Conservation (phyloP, 2,888 invertebrate species). For the Embidobia sp. region DNA sequence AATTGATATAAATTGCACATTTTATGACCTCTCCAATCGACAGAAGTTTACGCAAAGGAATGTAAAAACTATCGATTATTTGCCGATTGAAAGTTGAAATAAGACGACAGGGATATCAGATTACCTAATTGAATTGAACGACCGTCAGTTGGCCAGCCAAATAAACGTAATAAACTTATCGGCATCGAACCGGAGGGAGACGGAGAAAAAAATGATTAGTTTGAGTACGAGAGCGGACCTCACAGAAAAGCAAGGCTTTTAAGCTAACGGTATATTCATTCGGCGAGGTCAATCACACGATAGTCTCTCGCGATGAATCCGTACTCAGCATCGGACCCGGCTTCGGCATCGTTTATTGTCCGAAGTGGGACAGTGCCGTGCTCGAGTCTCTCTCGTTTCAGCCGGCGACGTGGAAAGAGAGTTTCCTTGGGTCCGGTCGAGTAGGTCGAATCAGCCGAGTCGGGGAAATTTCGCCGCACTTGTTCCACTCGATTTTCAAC, state of each 20-base stretch:
- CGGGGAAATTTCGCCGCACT: slow-evolving; percentile 46
- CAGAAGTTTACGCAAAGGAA: too few species aligned
- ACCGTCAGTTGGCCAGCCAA: slow-evolving; percentile 10
- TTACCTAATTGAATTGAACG: slow-evolving; percentile 26
- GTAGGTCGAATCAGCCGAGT: slow-evolving; percentile 43
- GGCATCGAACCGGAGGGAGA: slow-evolving; percentile 4
- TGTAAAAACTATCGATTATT: background rate
- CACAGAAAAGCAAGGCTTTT: slow-evolving; percentile 54
- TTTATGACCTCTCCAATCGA: too few species aligned
- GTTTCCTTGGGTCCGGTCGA: slow-evolving; percentile 51
- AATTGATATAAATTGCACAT: too few species aligned
- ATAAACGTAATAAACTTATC: slow-evolving; percentile 34
- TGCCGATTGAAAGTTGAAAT: background rate
- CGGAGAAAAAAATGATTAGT: slow-evolving; percentile 36
- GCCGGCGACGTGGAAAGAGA: slow-evolving; percentile 52
- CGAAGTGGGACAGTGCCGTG: slow-evolving; percentile 62
- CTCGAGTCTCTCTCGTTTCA: slow-evolving; percentile 16
- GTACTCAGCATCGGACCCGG: slow-evolving; percentile 53
- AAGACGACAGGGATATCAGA: slow-evolving; percentile 14
- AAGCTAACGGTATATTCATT: slow-evolving; percentile 61
- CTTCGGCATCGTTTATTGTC: slow-evolving; percentile 63
- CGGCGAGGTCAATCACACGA: slow-evolving; percentile 65
- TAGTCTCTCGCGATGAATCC: slow-evolving; percentile 59
- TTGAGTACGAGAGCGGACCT: slow-evolving; percentile 46
- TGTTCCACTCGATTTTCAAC: slow-evolving; percentile 56